Conservation (phyloP, 1,140 invertebrate species). For the Ladona fulva region DNA sequence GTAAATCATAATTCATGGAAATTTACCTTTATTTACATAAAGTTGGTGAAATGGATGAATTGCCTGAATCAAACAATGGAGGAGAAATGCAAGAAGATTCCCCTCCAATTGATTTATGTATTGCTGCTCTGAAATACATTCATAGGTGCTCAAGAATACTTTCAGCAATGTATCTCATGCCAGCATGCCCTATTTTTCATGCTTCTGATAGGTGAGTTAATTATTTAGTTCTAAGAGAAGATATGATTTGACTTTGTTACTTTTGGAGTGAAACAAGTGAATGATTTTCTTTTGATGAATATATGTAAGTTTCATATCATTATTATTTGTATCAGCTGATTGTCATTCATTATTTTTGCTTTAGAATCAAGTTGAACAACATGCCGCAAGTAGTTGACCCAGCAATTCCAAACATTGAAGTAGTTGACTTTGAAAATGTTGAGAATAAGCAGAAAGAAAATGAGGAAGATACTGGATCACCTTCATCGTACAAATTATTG, state of each 20-base stretch:
- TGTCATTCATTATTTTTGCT: conserved; percentile 16
- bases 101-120: conserved; percentile 54
- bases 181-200: conserved; percentile 86
- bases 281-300: not conserved
- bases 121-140: conserved; percentile 77
- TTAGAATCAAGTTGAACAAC: conserved; percentile 67
- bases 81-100: not conserved
- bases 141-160: conserved; percentile 77
- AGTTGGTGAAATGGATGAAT: not conserved
- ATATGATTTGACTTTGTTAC: not conserved
- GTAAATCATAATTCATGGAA: no score
- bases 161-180: conserved; percentile 88
- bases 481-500: conserved; percentile 21
- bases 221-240: not conserved
- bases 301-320: not conserved
- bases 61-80: not conserved
- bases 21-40: not conserved
- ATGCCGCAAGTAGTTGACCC: conserved; percentile 72
- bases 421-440: conserved; percentile 48
- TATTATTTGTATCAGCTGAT: not conserved
- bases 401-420: conserved; percentile 66
- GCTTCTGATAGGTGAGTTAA: conserved; percentile 58
- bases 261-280: not conserved
- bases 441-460: conserved; percentile 14
- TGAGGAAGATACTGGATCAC: not conserved